Evolutionary conservation across 2,113 vertebrate genomes (phyloP), one percentile per base, ranked within the genome.

Genomic region (Alligator sinensis): DNA sequence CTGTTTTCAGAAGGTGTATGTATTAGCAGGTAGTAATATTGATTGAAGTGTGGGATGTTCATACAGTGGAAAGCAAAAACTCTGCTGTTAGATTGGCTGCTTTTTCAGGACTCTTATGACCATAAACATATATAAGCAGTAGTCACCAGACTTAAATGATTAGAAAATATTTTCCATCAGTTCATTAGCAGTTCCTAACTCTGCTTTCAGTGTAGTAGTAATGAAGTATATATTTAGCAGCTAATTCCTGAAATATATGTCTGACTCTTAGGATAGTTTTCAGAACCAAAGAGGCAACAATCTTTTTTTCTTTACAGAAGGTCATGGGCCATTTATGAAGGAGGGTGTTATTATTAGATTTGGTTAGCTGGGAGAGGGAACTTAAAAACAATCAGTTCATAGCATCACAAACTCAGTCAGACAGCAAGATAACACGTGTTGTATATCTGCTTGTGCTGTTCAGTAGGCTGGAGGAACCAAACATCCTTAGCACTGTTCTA

Each of bases 111-210:
- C 62, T 80, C 60, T 70, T 94, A 77, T 24, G 57, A 57, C 87
- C 91, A 92, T 83, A 88, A 93, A 86, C 74, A 84, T 62, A 66
- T 16, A 54, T 9, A 89, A 80, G 61, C 86, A 95, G 66, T 78
- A 82, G 70, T 91, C 92, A 95, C 80, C 77, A 85, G 80, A 91
- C 87, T 93, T 91, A 94, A 95, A 79, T 87, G 95, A 59, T 87
- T 94, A 55, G 92, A 95, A 93, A 89, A 83, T 79, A 80, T 74
- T 63, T 88, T 80, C 63, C 72, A 82, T 84, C 66, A 77, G 47
- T 77, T 66, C 59, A 77, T 82, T 90, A 86, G 64, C 64, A 34
- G 80, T 93, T 88, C 82, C 80, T 30, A 84, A 81, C 85, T 88
- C 64, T 61, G 88, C 79, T 76, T 92, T 89, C 86, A 72, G 70